Percentiles rank a stretch among this genome's conserved stretches.
These are phyloP conservation scores for Synaphobranchus kaupii DNA, from an alignment of 2,797 vertebrate genomes.

Conservation along the genomic window DNA sequence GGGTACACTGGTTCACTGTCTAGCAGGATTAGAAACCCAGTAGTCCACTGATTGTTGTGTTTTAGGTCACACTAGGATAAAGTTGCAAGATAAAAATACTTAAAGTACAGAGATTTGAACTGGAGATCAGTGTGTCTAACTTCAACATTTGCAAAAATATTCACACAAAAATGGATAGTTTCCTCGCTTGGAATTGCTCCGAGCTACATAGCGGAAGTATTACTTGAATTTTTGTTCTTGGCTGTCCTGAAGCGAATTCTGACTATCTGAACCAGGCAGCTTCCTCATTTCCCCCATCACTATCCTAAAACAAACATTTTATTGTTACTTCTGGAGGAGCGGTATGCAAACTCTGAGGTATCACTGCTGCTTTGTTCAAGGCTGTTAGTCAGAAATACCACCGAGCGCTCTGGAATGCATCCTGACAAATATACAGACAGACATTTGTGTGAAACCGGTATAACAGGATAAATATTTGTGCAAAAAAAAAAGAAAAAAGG, in stretches of 20 bases:
- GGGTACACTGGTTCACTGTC: neutral
- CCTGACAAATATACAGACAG: conserved; percentile 42
- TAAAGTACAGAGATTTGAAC: conserved; percentile 6
- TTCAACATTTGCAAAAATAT: neutral
- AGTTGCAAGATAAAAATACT: neutral
- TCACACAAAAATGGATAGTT: neutral
- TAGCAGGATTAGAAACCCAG: neutral
- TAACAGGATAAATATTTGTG: conserved; percentile 41
- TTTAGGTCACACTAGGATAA: neutral
- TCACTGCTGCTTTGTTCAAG: conserved; percentile 45
- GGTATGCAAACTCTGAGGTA: conserved; percentile 22
- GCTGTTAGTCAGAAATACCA: neutral
- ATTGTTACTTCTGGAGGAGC: conserved; percentile 42
- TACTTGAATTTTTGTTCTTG: conserved; percentile 39
- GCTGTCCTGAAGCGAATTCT: conserved; percentile 39
- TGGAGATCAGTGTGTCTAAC: conserved; percentile 37
- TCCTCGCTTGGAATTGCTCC: conserved; percentile 20
- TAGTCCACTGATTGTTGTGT: neutral
- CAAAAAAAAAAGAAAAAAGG: conserved; percentile 34
- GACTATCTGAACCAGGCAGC: conserved; percentile 27
- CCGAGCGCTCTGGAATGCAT: neutral
- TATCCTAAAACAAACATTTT: conserved; percentile 46
- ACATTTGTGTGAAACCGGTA: conserved; percentile 45
- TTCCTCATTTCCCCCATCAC: conserved; percentile 28
- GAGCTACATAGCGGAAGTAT: conserved; percentile 22